Conservation (phyloP, 2,888 invertebrate species). For the Mythimna impura region DNA sequence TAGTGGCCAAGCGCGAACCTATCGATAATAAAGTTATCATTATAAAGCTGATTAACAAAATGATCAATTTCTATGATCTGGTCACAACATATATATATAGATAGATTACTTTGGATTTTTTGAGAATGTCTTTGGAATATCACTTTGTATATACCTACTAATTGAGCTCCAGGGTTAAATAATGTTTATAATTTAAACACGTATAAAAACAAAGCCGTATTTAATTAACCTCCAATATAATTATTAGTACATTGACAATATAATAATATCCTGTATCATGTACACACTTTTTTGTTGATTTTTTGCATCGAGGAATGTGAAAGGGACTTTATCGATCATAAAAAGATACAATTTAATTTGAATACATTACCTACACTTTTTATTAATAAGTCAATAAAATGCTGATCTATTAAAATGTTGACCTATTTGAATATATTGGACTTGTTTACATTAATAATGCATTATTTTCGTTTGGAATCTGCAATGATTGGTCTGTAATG, state of each 20-base stretch:
- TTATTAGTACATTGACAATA: constrained; percentile 28
- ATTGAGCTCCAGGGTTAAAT: not conserved
- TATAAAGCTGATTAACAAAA: too few relatives aligned
- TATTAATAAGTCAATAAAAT: constrained; percentile 35
- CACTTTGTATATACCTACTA: not conserved
- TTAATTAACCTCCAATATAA: constrained; percentile 10
- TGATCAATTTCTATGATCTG: too few relatives aligned
- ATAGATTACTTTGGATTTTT: not conserved
- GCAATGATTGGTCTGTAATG: not conserved
- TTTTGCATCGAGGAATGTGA: constrained; percentile 60
- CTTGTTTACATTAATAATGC: constrained; percentile 49
- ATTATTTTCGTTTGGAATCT: constrained; percentile 4
- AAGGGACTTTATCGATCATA: constrained; percentile 48
- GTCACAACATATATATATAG: too few relatives aligned
- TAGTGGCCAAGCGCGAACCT: too few relatives aligned
- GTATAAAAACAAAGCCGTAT: constrained; percentile 17
- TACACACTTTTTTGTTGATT: constrained; percentile 50
- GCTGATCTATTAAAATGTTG: constrained; percentile 30
- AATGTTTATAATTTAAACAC: not conserved
- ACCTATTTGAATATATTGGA: constrained; percentile 43
- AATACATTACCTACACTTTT: constrained; percentile 31
- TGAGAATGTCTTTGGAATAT: not conserved
- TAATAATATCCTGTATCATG: constrained; percentile 49
- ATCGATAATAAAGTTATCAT: too few relatives aligned
- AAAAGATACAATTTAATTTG: constrained; percentile 46